phyloP scores from a whole-genome alignment of 2,888 invertebrate species.

The Gryllus longicercus region DNA sequence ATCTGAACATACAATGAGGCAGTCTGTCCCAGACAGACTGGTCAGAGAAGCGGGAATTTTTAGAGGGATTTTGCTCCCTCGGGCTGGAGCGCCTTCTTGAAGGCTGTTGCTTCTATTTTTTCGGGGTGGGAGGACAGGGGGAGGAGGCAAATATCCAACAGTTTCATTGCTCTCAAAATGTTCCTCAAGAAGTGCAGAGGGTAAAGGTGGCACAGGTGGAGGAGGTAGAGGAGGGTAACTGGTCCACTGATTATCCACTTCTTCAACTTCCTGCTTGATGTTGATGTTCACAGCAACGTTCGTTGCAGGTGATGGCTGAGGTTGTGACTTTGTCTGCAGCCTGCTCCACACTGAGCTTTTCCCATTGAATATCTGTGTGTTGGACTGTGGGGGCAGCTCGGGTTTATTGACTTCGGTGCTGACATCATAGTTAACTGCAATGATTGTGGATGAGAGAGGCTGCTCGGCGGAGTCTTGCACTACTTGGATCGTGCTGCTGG shows the following conservation, averaged over 20 bases:
- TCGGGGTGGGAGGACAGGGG: not conserved
- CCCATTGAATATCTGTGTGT: constrained; percentile 22
- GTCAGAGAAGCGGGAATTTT: constrained; percentile 27
- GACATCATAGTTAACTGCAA: constrained; percentile 28
- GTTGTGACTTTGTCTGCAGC: not conserved
- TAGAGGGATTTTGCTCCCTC: constrained; percentile 30
- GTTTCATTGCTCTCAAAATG: not conserved
- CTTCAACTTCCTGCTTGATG: not conserved
- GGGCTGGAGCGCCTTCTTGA: not conserved
- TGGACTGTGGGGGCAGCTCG: constrained; percentile 18
- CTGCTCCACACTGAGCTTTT: constrained; percentile 26
- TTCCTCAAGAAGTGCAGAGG: constrained; percentile 18
- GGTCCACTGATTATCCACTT: not conserved
- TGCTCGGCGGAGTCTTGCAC: not conserved
- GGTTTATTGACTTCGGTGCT: constrained; percentile 11
- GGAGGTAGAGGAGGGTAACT: constrained; percentile 22
- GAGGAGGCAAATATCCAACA: not conserved
- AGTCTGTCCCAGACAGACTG: constrained; percentile 32
- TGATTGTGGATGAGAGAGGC: constrained; percentile 28
- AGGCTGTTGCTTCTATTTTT: not conserved
- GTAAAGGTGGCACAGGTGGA: constrained; percentile 33
- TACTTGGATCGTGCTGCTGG: not conserved
- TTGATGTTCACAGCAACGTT: constrained; percentile 25
- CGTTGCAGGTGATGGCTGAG: not conserved
- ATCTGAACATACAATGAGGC: constrained; percentile 24